These are phyloP conservation scores for Leuciscus idus DNA, from an alignment of 2,113 vertebrate species.

Conservation along the genomic window DNA sequence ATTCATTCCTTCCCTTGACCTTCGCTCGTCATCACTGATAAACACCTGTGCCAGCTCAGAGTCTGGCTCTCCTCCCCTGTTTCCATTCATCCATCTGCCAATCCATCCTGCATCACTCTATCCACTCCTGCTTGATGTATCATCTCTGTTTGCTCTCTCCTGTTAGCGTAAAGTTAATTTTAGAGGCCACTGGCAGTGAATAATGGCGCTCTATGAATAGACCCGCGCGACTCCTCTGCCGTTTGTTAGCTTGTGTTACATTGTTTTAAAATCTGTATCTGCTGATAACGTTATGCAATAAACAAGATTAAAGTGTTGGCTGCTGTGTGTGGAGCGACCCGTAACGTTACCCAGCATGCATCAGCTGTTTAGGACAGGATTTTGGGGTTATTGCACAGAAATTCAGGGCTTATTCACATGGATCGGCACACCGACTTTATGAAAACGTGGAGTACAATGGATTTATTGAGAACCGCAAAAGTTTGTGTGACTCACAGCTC, in stretches of 20 bases:
- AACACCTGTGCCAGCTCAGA: conserved; percentile 46
- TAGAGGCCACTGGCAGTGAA: conserved; percentile 41
- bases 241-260: background rate
- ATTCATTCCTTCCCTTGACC: conserved; percentile 31
- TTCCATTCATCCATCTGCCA: conserved; percentile 42
- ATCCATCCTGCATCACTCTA: conserved; percentile 24
- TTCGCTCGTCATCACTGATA: conserved; percentile 46
- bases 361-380: background rate
- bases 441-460: background rate
- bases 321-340: background rate
- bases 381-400: background rate
- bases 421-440: background rate
- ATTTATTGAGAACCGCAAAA: background rate
- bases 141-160: conserved; percentile 32
- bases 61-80: conserved; percentile 36
- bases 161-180: conserved; percentile 36
- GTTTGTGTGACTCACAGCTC: conserved; percentile 13
- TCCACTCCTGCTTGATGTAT: conserved; percentile 44
- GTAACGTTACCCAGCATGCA: background rate
- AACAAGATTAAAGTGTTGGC: background rate
- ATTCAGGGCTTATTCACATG: background rate
- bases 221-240: background rate
- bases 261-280: conserved; percentile 7
- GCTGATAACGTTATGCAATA: conserved; percentile 13
- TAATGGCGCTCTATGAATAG: conserved; percentile 16